Percentiles rank a stretch among this genome's conserved stretches.
Conservation (phyloP, 2,113 vertebrate species). For the Chauna torquata region DNA sequence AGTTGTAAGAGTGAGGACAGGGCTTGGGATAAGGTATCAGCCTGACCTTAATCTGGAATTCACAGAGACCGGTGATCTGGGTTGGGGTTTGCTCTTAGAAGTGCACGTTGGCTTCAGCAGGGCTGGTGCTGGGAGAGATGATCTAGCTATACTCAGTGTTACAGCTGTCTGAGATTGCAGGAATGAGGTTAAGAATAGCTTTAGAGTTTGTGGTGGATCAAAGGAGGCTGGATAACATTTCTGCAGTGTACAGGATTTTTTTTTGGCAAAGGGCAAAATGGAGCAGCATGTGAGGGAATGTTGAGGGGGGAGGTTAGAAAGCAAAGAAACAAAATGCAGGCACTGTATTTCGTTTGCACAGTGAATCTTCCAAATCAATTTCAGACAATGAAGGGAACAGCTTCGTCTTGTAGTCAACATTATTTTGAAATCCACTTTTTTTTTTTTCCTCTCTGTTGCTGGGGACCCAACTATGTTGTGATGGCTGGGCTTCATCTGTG, state of each 20-base stretch:
- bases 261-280: background rate
- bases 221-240: background rate
- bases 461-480: background rate
- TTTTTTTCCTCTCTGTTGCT: background rate
- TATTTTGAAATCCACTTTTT: background rate
- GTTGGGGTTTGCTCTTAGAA: background rate
- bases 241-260: background rate
- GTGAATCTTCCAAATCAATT: background rate
- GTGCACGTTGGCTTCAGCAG: background rate
- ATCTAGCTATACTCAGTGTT: background rate
- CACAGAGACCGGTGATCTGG: background rate
- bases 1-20: background rate
- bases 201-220: background rate
- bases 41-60: background rate
- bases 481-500: background rate
- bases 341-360: background rate
- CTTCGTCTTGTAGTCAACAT: background rate
- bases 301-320: background rate
- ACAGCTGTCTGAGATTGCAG: background rate
- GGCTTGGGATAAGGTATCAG: background rate
- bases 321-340: background rate
- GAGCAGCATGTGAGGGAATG: background rate
- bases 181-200: background rate
- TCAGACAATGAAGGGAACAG: background rate
- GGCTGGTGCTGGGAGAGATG: background rate